Base-by-base conservation (phyloP, 35 echinoderm and acorn worm genomes). In the Patiria miniata region DNA sequence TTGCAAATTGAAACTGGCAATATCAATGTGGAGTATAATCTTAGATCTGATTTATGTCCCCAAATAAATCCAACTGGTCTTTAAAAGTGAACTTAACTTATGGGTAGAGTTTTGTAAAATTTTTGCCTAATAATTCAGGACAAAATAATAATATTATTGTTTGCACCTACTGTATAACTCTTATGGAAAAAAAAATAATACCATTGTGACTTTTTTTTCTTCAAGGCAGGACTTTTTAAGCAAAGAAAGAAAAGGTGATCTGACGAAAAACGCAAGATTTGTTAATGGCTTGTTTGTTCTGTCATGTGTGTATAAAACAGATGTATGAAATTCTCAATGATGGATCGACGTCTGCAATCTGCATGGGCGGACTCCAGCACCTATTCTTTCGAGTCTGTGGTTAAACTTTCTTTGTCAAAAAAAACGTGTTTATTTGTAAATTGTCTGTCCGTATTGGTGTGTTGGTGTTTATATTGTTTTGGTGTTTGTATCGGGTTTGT, bases 321-420 rank as follows among this genome's bases (percentile, higher is more conserved):
- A 34, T 84, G 82, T 84, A 84, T 84, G 82, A 84, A 84, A 53
- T 84, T 84, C 39, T 28, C 82, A 0, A 84, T 84, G 82, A 84
- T 84, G 82, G 82, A 84, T 26, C 33, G 38, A 1, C 55, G 82
- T 6, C 54, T 84, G 21, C 51, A 51, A 19, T 18, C 7, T 38
- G 57, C 57, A 5, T 84, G 82, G 82, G 51, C 82, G 38, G 30
- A 8, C 65, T 30, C 14, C 21, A 23, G 65, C 65, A 30, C 65
- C 18, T 32, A 34, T 23, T 12, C 65, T 32, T 14, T 73, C 65
- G 65, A 73, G 65, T 73, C 65, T 73, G 65, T 73, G 65, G 65
- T 73, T 73, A 14, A 73, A 18, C 0, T 14, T 73, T 73, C 5
- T 69, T 8, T 69, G 61, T 69, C 61, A 32, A 32, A 32, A n/a